Base-by-base conservation (phyloP, 2,888 invertebrate genomes). In the Dolichopus griseipennis region DNA sequence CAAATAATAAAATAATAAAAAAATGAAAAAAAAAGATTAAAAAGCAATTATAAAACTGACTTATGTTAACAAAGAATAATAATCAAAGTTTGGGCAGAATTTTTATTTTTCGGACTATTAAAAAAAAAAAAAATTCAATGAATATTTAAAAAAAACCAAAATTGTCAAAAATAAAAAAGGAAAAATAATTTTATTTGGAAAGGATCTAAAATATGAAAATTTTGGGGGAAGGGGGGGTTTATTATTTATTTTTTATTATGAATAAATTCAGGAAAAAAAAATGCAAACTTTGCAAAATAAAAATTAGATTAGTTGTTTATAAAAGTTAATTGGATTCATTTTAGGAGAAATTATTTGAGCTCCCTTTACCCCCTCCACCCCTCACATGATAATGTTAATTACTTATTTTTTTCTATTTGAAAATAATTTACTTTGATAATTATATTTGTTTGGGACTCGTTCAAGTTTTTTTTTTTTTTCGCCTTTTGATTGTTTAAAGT, bases 1-100 rank as follows among this genome's bases (percentile, higher is more conserved):
- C 61, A 20, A 63, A 37, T 21, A 33, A 66, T 33, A 34, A 65
- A 65, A 34, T 34, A 65, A 41, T 37, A 65, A 65, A 66, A 7
- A 41, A 1, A 34, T 37, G 21, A 66, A 52, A 43, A 12, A 43
- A 33, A 65, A 22, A 52, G 18, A 65, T 52, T 43, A 65, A 41
- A 37, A 65, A 22, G 18, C 52, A 37, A 22, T 65, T 52, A 37
- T 34, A 52, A 52, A 43, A 15, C 27, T 52, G 43, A 41, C 65
- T 27, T 22, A 43, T 43, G 27, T 41, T 65, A 10, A 65, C 52
- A 20, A 65, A 65, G 18, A 52, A 37, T 52, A 27, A 65, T 27
- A 37, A 20, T 18, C 18, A 41, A 37, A 41, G n/a, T 20, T 37
- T 65, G 33, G 12, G 65, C 22, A 37, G 15, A 41, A 41, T 41